A percentile compares a stretch with the other conserved stretches of the same genome.
These are phyloP conservation scores for Nettapus auritus DNA, from an alignment of 2,113 vertebrate genomes.

Conservation along the genomic window DNA sequence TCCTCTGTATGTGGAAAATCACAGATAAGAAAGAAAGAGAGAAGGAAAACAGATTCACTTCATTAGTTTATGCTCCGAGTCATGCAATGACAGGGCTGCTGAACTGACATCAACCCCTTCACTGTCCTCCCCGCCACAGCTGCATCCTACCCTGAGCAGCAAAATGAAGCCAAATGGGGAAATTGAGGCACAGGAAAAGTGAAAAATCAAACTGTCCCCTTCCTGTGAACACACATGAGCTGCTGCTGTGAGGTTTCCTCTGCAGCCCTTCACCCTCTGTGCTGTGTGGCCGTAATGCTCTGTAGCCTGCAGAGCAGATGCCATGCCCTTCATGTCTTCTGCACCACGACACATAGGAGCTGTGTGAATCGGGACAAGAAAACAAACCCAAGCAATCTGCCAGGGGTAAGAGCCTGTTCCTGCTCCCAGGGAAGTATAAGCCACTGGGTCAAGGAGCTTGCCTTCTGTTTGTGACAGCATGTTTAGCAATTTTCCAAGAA, in stretches of 20 bases:
- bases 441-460: conserved; percentile 12
- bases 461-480: neutral
- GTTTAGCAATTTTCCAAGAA: conserved; percentile 61
- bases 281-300: fast-evolving
- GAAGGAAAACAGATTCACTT: conserved; percentile 41
- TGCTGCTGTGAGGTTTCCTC: neutral
- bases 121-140: neutral
- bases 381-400: neutral
- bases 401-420: neutral
- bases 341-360: neutral
- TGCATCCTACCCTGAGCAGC: neutral
- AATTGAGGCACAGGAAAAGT: neutral
- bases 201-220: neutral
- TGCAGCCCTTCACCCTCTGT: neutral
- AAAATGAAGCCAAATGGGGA: neutral
- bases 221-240: neutral
- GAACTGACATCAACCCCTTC: neutral
- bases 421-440: conserved; percentile 18
- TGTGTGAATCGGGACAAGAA: neutral
- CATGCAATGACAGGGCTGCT: neutral
- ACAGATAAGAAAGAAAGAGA: conserved; percentile 21
- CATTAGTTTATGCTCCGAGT: neutral
- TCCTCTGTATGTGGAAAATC: conserved; percentile 30
- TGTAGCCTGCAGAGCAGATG: neutral
- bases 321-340: neutral